These are phyloP conservation scores for Phenganax stokvisi DNA, from an alignment of 92 coral and sea anemone species.

Conservation along the genomic window DNA sequence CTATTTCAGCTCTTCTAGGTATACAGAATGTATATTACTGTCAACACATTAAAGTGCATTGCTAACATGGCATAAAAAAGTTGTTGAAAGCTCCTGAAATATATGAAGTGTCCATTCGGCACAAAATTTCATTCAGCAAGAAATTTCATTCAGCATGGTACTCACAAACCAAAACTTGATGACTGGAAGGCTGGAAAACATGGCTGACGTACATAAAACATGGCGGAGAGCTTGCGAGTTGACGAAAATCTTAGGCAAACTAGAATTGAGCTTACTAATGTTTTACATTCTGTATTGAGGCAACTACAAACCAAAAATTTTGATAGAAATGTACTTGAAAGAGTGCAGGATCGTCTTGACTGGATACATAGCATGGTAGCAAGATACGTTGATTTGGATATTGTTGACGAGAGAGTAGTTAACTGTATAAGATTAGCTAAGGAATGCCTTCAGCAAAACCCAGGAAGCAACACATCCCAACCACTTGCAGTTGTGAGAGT, in stretches of 20 bases:
- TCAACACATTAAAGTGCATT: too few species aligned
- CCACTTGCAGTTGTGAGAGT: slow-evolving; percentile 24
- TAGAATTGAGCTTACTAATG: slow-evolving; percentile 19
- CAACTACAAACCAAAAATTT: slow-evolving; percentile 20
- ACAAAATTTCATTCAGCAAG: not conserved
- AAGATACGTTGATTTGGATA: slow-evolving; percentile 39
- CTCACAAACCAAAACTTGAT: slow-evolving; percentile 38
- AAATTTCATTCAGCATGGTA: slow-evolving; percentile 40
- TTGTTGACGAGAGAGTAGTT: slow-evolving; percentile 41
- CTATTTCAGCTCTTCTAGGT: too few species aligned
- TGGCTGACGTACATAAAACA: not conserved
- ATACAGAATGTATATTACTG: too few species aligned
- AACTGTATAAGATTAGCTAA: slow-evolving; percentile 37
- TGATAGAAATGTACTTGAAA: slow-evolving; percentile 19
- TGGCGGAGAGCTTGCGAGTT: too few species aligned
- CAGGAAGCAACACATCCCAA: slow-evolving; percentile 15
- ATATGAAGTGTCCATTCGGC: slow-evolving; percentile 2
- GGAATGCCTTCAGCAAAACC: slow-evolving; percentile 38
- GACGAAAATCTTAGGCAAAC: not conserved
- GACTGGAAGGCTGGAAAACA: slow-evolving; percentile 36
- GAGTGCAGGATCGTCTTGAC: slow-evolving; percentile 23
- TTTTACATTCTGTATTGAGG: slow-evolving; percentile 25
- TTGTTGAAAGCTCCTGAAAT: too few species aligned
- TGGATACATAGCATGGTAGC: slow-evolving; percentile 41
- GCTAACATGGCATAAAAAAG: too few species aligned